Evolutionary conservation across 2,888 invertebrate genomes (phyloP), one percentile per base, ranked within the genome.

Genomic region (Acleris emargana): DNA sequence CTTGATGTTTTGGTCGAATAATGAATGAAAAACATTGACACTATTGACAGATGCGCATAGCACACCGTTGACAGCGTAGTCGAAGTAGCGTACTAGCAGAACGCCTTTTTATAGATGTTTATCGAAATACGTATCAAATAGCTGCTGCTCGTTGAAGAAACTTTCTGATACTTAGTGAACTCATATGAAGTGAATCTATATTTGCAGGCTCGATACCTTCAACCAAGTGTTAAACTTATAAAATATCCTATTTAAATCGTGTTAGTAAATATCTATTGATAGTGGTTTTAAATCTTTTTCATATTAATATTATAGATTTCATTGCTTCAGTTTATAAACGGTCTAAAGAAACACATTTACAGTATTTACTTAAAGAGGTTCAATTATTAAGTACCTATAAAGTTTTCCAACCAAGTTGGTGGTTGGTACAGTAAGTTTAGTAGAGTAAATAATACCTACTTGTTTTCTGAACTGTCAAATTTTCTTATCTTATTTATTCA

Each of bases 11-110:
- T 75, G 77, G 62, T 62, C 47, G 32, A 25, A 22, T 22, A 42
- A 38, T 9, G 75, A 73, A 72, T 73, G 74, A 75, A 77, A 68
- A 64, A 64, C 68, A 70, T 77, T 84, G 84, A 82, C 84, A 84
- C 81, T 67, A 70, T 75, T 85, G 85, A 83, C 84, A 84, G 83
- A 79, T 84, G 79, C 83, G 82, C 42, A 54, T 80, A 77, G 82
- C 38, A 54, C 80, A 77, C 72, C 68, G 71, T 73, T 38, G 38
- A 13, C 13, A 38, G 11, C 38, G 38, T 5, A 38, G 38, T 13
- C 13, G 13, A 38, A 38, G 13, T 45, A 54, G 71, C 53, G 58
- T n/a, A n/a, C n/a, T n/a, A n/a, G n/a, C n/a, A n/a, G 76, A 78
- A 82, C 83, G 81, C 81, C 81, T 82, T 72, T 64, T 72, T 28